A percentile compares a stretch with the other conserved stretches of the same genome.
These are phyloP conservation scores for Limenitis arthemis DNA, from an alignment of 2,888 invertebrate genomes.

Conservation along the genomic window DNA sequence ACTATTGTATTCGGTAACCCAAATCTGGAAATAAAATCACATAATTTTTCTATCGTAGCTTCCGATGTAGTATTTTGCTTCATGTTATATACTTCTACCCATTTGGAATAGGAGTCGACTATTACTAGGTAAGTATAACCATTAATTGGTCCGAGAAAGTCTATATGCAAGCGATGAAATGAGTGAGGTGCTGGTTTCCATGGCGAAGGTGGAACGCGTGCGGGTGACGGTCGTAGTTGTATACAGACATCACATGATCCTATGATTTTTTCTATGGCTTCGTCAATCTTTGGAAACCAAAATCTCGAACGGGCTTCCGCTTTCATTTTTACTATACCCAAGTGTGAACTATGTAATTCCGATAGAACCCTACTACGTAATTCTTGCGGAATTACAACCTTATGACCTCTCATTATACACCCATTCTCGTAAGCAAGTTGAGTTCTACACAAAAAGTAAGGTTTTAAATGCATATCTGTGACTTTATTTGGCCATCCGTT, in stretches of 20 bases:
- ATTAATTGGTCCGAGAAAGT: conserved; percentile 21
- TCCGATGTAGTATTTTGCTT: conserved; percentile 1
- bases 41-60: conserved; percentile 24
- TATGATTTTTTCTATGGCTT: conserved; percentile 13
- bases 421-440: no score
- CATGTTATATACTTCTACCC: conserved; percentile 21
- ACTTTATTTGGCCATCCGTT: no score
- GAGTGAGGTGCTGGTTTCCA: conserved; percentile 15
- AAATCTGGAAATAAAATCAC: conserved; percentile 26
- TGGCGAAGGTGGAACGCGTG: conserved; percentile 20
- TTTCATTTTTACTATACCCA: conserved; percentile 20
- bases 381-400: neutral
- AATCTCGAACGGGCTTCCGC: conserved; percentile 21
- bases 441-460: no score
- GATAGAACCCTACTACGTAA: neutral
- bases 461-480: no score
- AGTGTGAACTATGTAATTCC: neutral
- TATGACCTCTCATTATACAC: neutral
- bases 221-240: conserved; percentile 7
- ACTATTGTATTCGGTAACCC: conserved; percentile 25
- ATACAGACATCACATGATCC: conserved; percentile 15
- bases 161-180: conserved; percentile 24
- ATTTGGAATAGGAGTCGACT: conserved; percentile 22
- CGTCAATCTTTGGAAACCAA: conserved; percentile 26
- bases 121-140: conserved; percentile 14